Base-by-base conservation (phyloP, 2,888 invertebrate genomes). In the Perdita meconis region DNA sequence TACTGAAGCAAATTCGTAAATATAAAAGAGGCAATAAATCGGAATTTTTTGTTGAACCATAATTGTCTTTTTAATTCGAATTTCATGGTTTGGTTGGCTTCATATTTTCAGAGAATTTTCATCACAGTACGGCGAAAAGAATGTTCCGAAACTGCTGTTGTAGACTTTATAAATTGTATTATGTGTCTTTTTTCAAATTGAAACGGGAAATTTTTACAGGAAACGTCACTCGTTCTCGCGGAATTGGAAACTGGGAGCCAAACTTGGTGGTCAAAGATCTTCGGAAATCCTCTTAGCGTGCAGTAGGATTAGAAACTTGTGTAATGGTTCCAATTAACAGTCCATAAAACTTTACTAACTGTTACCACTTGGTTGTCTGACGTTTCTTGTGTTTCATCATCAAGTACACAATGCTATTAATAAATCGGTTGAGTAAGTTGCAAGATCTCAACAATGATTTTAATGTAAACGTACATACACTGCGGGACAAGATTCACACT, bases 401-500 rank as follows among this genome's bases (percentile, higher is more conserved):
- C 30, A 12, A 63, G 40, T 51, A 50, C 53, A 30, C 65, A 42
- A 51, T 57, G 71, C 63, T 61, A 60, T 72, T 64, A 71, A 79
- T 72, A 60, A 71, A 59, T 40, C 5, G 47, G 26, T 1, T 19
- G 12, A 22, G 36, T n/a, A 51, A 66, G 44, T 36, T 55, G 36
- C 42, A 19, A 26, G 44, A 61, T 51, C 22, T 51, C 30, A 57
- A 51, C 50, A n/a, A n/a, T n/a, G n/a, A n/a, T n/a, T n/a, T n/a
- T n/a, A n/a, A n/a, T n/a, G n/a, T n/a, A n/a, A n/a, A n/a, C n/a
- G n/a, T n/a, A n/a, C n/a, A n/a, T n/a, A n/a, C n/a, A n/a, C n/a
- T n/a, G n/a, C n/a, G n/a, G n/a, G n/a, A n/a, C n/a, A n/a, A n/a
- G n/a, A n/a, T n/a, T n/a, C n/a, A n/a, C n/a, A n/a, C n/a, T n/a